Conservation (phyloP, 1,140 invertebrate genomes). For the Bombus ignitus region DNA sequence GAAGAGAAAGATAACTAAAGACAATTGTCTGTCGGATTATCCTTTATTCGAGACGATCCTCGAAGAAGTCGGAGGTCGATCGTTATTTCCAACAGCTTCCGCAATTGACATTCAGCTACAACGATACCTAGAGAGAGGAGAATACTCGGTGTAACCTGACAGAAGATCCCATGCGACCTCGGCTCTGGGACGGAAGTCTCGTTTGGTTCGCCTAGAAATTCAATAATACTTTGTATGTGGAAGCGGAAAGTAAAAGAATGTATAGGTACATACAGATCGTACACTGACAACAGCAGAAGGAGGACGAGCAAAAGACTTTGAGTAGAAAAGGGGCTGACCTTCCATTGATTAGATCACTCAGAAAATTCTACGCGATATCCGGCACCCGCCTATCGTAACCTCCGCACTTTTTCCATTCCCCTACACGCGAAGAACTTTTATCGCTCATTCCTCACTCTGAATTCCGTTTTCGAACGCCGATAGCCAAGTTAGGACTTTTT, state of each 20-base stretch:
- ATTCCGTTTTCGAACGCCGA: no score
- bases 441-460: not conserved
- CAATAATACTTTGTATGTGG: conserved; percentile 49
- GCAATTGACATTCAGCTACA: conserved; percentile 33
- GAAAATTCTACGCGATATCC: conserved; percentile 45
- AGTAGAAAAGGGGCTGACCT: conserved; percentile 26
- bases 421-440: conserved; percentile 12
- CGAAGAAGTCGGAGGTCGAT: not conserved
- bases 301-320: no score
- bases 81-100: conserved; percentile 10
- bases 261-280: conserved; percentile 4
- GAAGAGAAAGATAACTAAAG: not conserved
- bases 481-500: not conserved
- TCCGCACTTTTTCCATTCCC: not conserved
- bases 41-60: not conserved
- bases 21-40: not conserved
- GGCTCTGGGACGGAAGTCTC: conserved; percentile 2
- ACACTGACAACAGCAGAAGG: not conserved
- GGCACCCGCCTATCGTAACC: conserved; percentile 7
- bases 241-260: conserved; percentile 26
- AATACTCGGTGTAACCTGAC: conserved; percentile 8
- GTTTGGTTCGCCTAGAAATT: conserved; percentile 32
- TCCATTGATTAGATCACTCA: conserved; percentile 51
- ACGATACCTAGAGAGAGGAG: not conserved
- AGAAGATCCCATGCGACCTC: conserved; percentile 28